A percentile compares a stretch with the other conserved stretches of the same genome.
phyloP scores from a whole-genome alignment of 2,797 vertebrate genomes.

The Hippopotamyrus pictus region DNA sequence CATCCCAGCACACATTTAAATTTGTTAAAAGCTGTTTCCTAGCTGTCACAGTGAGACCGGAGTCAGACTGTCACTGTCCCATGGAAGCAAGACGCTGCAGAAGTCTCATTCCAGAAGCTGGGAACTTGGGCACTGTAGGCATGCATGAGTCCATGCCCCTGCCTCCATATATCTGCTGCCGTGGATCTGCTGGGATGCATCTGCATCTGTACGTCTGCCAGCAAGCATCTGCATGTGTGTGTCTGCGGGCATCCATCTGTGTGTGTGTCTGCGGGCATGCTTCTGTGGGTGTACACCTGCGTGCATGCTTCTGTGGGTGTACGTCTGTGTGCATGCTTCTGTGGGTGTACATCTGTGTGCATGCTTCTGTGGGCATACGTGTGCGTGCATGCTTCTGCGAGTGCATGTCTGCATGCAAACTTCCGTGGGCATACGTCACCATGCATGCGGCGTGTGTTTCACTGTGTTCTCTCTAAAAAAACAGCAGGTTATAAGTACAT shows the following conservation, averaged over 20 bases:
- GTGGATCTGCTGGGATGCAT: neutral
- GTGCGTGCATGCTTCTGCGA: neutral
- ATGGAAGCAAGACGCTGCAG: neutral
- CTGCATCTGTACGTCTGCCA: neutral
- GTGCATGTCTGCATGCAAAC: neutral
- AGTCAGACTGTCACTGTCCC: neutral
- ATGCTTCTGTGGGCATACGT: neutral
- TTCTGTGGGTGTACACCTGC: too few relatives aligned
- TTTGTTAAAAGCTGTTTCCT: neutral
- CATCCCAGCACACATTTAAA: neutral
- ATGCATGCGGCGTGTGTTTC: neutral
- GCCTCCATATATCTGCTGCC: neutral
- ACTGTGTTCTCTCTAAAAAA: neutral
- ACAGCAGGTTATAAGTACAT: neutral
- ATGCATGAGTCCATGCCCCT: neutral
- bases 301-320: neutral
- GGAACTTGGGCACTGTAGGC: neutral
- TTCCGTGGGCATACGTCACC: neutral
- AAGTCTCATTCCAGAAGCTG: neutral
- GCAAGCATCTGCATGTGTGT: neutral
- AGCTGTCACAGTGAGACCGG: neutral
- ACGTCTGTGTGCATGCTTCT: too few relatives aligned
- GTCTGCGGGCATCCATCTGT: neutral
- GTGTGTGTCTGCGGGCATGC: too few relatives aligned
- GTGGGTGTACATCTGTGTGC: too few relatives aligned